Conservation (phyloP, 1,140 invertebrate genomes). For the Maconellicoccus hirsutus region DNA sequence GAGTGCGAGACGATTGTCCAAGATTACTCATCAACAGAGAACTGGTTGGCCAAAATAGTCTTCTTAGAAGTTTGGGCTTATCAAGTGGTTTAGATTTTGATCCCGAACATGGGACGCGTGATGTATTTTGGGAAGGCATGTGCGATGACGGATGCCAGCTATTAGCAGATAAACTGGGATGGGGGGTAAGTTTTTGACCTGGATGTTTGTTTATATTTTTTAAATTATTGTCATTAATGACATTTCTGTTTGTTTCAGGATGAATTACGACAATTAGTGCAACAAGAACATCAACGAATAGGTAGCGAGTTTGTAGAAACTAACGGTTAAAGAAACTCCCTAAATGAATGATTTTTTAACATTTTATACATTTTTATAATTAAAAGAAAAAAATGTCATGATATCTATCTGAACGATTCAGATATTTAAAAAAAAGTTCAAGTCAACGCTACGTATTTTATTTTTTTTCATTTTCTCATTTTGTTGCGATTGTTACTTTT, state of each 20-base stretch:
- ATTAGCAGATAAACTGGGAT: conserved; percentile 71
- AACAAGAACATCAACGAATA: conserved; percentile 28
- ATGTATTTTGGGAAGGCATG: conserved; percentile 76
- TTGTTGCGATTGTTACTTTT: not conserved
- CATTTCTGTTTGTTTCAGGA: conserved; percentile 27
- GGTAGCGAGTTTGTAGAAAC: conserved; percentile 18
- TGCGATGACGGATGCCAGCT: conserved; percentile 74
- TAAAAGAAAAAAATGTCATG: not conserved
- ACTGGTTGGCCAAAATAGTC: conserved; percentile 41
- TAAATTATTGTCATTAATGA: not conserved
- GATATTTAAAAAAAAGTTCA: not conserved
- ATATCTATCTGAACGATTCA: not conserved
- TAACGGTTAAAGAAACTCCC: conserved; percentile 11
- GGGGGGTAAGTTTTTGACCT: conserved; percentile 37
- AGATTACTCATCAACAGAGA: conserved; percentile 76
- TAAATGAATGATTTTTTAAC: not conserved
- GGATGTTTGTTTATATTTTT: not conserved
- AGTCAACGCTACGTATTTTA: not conserved
- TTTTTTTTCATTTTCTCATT: not conserved
- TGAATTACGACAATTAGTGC: conserved; percentile 28
- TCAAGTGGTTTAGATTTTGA: conserved; percentile 54
- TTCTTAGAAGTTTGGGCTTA: conserved; percentile 44
- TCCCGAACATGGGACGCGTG: conserved; percentile 48
- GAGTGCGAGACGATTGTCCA: conserved; percentile 57
- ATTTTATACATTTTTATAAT: not conserved